phyloP scores from a whole-genome alignment of 2,797 vertebrate species.

The Perdix hodgsoniae region DNA sequence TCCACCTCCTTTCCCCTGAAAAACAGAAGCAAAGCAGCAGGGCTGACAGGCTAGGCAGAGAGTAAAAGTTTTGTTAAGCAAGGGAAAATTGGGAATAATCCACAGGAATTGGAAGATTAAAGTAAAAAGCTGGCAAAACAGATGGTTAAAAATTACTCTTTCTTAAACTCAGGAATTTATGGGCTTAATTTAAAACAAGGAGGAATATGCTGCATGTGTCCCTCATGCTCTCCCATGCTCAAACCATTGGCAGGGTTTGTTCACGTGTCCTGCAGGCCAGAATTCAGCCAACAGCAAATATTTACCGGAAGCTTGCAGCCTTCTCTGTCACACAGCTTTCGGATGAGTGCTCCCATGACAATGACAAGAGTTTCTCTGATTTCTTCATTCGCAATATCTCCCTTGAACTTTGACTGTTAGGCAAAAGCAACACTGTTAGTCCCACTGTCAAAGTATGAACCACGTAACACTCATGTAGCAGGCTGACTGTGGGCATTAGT shows the following conservation, averaged over 20 bases:
- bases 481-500: background rate
- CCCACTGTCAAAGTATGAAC: background rate
- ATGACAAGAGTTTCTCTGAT: constrained; percentile 94
- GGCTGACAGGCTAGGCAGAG: background rate
- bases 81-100: background rate
- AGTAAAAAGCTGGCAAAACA: background rate
- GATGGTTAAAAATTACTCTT: background rate
- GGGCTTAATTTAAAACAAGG: background rate
- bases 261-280: background rate
- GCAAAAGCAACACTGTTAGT: constrained; percentile 41
- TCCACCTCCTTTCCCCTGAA: rapidly evolving
- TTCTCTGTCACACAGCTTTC: constrained; percentile 90
- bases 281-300: constrained; percentile 8
- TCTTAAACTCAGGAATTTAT: background rate
- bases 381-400: constrained; percentile 88
- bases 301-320: constrained; percentile 91
- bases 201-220: background rate
- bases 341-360: constrained; percentile 91
- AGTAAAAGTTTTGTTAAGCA: background rate
- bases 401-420: constrained; percentile 87
- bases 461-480: background rate
- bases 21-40: background rate
- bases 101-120: background rate
- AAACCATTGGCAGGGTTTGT: background rate
- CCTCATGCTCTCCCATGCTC: background rate